Base-by-base conservation (phyloP, 2,888 invertebrate genomes). In the Siphlonurus alternatus region DNA sequence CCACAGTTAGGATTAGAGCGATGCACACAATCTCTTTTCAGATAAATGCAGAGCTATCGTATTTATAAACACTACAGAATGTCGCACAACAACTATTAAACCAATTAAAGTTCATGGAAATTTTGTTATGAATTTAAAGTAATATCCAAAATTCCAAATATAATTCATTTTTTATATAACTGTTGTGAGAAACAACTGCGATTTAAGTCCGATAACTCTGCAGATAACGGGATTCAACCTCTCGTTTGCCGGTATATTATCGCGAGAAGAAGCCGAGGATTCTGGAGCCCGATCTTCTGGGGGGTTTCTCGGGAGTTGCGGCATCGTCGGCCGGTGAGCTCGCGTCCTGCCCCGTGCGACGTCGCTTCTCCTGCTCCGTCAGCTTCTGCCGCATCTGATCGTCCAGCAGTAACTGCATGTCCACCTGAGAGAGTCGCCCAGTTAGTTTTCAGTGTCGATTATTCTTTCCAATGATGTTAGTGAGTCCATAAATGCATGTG, bases 341-440 rank as follows among this genome's bases (percentile, higher is more conserved):
- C 25, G 59, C 38, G 19, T 60, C 59, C 19, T 25, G 38, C 10
- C 51, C 53, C 24, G 23, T 25, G 1, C 60, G 22, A 2, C 60
- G 64, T 20, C 59, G 59, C 64, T 64, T 59, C 53, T 64, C 64
- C 15, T 64, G 64, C 64, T 84, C 82, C 66, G 86, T 83, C 69
- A 95, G 79, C 78, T 93, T 93, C 72, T 84, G 87, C 67, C 87
- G 86, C 82, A 95, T 87, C 75, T 94, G 94, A 72, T 93, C 93
- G 70, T 93, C 90, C 66, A 95, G 81, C 59, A 95, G 79, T 72
- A 90, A 89, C 72, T 95, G 93, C 90, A 95, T 93, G 75, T 95
- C 94, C 86, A 93, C 90, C 88, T 93, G 80, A 3, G 78, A 15
- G 38, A 10, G 15, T 38, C 7, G 38, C n/a, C n/a, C n/a, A n/a